These are phyloP conservation scores for Crotalus tigris DNA, from an alignment of 2,113 vertebrate species.

Conservation along the genomic window DNA sequence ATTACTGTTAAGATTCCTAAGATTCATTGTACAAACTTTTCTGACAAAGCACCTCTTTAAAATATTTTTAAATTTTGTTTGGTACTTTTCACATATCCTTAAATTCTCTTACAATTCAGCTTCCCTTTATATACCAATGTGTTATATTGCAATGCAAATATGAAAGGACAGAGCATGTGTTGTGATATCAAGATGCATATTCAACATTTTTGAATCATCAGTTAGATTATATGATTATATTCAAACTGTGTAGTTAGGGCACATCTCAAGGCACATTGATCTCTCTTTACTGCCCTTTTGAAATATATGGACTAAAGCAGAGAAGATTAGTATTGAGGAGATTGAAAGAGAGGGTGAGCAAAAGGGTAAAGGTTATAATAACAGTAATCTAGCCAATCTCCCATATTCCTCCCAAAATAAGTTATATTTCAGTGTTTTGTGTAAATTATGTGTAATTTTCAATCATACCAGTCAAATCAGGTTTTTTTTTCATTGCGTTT, in stretches of 20 bases:
- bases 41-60: neutral
- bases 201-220: neutral
- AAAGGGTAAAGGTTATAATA: neutral
- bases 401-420: neutral
- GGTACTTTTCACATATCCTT: neutral
- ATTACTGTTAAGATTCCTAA: neutral
- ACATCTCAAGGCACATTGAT: neutral
- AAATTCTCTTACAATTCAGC: neutral
- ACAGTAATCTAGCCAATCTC: neutral
- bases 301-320: neutral
- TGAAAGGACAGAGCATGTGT: neutral
- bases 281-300: neutral
- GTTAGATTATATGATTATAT: neutral
- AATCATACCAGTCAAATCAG: neutral
- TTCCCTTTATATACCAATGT: neutral
- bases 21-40: neutral
- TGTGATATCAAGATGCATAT: neutral
- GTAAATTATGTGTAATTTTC: slow-evolving; percentile 7
- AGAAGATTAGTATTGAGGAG: neutral
- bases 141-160: neutral
- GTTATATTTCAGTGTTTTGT: neutral
- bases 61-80: neutral
- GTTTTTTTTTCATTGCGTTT: neutral
- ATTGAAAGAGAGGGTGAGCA: neutral
- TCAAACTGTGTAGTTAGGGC: neutral